A percentile compares a stretch with the other conserved stretches of the same genome.
Conservation (phyloP, 2,888 invertebrate genomes). For the Idaea aversata region DNA sequence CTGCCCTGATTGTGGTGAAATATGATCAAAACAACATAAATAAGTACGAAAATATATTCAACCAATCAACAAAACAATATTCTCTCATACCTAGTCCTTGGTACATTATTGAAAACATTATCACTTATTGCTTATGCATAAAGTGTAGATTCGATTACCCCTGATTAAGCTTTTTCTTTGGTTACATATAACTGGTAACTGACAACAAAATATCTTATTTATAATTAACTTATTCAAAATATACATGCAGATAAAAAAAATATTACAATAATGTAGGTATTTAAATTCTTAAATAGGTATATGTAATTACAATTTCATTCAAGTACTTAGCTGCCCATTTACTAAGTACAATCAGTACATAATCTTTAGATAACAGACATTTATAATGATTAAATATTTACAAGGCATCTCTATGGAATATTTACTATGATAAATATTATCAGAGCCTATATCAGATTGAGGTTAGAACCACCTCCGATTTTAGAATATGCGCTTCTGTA, state of each 20-base stretch:
- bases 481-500: slow-evolving; percentile 73
- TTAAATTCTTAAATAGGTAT: neutral
- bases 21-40: slow-evolving; percentile 33
- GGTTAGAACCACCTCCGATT: slow-evolving; percentile 60
- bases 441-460: slow-evolving; percentile 46
- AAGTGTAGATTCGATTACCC: neutral
- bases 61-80: slow-evolving; percentile 11
- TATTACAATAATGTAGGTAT: neutral
- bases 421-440: slow-evolving; percentile 23
- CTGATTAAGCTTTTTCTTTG: neutral
- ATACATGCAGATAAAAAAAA: slow-evolving; percentile 5
- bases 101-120: neutral
- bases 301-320: neutral
- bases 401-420: slow-evolving; percentile 24
- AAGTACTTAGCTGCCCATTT: neutral
- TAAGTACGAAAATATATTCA: slow-evolving; percentile 38
- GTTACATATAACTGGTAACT: neutral
- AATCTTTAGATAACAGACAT: neutral
- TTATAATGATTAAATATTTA: slow-evolving; percentile 16
- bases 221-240: neutral
- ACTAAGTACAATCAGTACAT: neutral
- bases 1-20: slow-evolving; percentile 41
- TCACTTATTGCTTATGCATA: neutral
- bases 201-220: neutral
- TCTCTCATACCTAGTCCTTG: neutral